These are phyloP conservation scores for Vanessa cardui DNA, from an alignment of 2,888 invertebrate genomes.

Conservation along the genomic window DNA sequence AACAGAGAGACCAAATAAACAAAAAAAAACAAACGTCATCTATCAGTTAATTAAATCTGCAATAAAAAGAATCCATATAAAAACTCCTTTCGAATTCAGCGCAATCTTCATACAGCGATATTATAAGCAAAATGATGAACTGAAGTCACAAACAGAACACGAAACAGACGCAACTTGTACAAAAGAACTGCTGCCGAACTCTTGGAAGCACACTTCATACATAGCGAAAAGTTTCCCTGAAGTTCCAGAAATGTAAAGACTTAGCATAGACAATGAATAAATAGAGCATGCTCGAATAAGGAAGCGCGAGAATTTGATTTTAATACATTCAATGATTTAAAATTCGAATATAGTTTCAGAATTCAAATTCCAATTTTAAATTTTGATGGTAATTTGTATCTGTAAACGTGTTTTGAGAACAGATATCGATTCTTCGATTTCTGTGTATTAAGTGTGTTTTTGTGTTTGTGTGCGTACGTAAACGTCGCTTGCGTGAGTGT, in stretches of 20 bases:
- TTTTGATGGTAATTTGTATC: too few relatives aligned
- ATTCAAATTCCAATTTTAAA: too few relatives aligned
- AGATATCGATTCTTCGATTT: too few relatives aligned
- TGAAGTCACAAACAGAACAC: constrained; percentile 7
- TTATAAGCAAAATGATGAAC: constrained; percentile 11
- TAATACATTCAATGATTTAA: too few relatives aligned
- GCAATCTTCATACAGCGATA: constrained; percentile 12
- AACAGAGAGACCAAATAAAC: too few relatives aligned
- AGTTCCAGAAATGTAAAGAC: constrained; percentile 26
- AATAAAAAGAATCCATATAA: constrained; percentile 5
- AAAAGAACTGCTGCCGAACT: constrained; percentile 16
- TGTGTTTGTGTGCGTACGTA: too few relatives aligned
- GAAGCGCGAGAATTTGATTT: neutral
- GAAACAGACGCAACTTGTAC: constrained; percentile 13
- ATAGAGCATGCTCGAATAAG: constrained; percentile 9
- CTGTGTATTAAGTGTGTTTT: too few relatives aligned
- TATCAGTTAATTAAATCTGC: neutral
- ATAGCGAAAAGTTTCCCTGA: constrained; percentile 33
- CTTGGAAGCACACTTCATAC: constrained; percentile 34
- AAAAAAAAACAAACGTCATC: too few relatives aligned
- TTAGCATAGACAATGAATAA: constrained; percentile 23
- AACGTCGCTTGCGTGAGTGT: too few relatives aligned
- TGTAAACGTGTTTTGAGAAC: too few relatives aligned
- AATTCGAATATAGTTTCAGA: too few relatives aligned
- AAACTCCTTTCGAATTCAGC: constrained; percentile 19